Base-by-base conservation (phyloP, 2,888 invertebrate species). In the Drosophila anceps region DNA sequence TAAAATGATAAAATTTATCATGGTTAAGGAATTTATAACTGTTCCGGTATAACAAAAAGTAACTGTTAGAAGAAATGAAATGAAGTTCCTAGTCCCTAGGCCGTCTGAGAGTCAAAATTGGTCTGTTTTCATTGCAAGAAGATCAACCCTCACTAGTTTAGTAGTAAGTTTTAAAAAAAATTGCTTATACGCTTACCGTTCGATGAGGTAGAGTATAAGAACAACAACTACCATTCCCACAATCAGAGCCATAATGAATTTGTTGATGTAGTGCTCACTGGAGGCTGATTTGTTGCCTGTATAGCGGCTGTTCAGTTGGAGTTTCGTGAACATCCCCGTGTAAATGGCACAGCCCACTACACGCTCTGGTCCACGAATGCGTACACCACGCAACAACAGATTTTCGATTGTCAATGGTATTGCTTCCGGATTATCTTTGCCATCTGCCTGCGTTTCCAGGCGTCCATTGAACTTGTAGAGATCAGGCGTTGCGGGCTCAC, bases 281-380 rank as follows among this genome's bases (percentile, higher is more conserved):
- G 95, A 95, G 2, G 95, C 94, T 83, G 96, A 96, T 91, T 98
- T 98, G 90, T 95, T 96, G 60, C 94, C 94, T 4, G 95, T 95
- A 82, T 95, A 94, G 84, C 95, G 96, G 0, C 97, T 96, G 91
- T 98, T 98, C 3, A 97, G 93, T 0, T 97, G 96, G 81, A 98
- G 93, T 92, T 97, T 97, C 0, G 97, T 97, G 79, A 96, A 96
- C 92, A 95, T 95, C 0, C 97, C 95, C 15, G 97, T 97, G 88
- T 97, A 97, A 18, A 97, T 94, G 15, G 96, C 97, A 92, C 96
- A 96, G 4, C 97, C 97, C 88, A 95, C 93, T 20, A 96, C 95
- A 93, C 94, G 96, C 71, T 96, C 95, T 0, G 97, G 97, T 85
- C 97, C 97, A 92, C 95, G 96, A 3, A 97, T 94, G 67, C 96